These are phyloP conservation scores for Collichthys lucidus DNA, from an alignment of 2,113 vertebrate species.

Conservation along the genomic window DNA sequence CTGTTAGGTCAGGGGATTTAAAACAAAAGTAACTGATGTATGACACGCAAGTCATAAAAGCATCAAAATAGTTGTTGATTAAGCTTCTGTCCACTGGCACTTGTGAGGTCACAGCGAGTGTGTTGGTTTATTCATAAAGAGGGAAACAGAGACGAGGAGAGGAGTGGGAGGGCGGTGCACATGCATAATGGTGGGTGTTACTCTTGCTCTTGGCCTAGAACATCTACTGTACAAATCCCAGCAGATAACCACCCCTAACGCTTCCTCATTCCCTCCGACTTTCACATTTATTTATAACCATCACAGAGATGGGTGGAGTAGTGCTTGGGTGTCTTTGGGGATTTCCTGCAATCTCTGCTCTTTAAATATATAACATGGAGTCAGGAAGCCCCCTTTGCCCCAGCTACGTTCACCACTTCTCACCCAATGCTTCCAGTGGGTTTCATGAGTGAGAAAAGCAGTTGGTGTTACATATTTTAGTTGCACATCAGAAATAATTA, in stretches of 20 bases:
- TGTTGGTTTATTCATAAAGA: conserved; percentile 8
- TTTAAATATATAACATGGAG: conserved; percentile 41
- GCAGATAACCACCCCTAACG: conserved; percentile 6
- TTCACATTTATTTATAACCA: conserved; percentile 66
- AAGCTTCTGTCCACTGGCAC: background rate
- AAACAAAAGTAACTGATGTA: background rate
- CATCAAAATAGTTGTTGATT: background rate
- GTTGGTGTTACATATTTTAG: conserved; percentile 34
- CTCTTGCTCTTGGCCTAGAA: conserved; percentile 26
- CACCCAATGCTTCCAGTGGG: background rate
- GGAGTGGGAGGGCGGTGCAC: conserved; percentile 1
- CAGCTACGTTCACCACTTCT: background rate
- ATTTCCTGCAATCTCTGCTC: conserved; percentile 54
- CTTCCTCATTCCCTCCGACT: conserved; percentile 22
- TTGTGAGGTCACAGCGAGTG: background rate
- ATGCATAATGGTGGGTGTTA: conserved; percentile 3
- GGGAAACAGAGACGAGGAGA: background rate
- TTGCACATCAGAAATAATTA: conserved; percentile 21
- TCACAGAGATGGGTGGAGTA: conserved; percentile 42
- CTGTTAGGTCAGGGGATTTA: background rate
- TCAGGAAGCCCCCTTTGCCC: conserved; percentile 4
- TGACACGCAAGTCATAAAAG: background rate
- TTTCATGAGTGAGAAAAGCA: background rate
- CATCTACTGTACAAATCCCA: conserved; percentile 46
- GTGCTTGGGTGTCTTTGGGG: conserved; percentile 48